A percentile compares a stretch with the other conserved stretches of the same genome.
Conservation (phyloP, 2,113 vertebrate species). For the Emydura subglobosa region DNA sequence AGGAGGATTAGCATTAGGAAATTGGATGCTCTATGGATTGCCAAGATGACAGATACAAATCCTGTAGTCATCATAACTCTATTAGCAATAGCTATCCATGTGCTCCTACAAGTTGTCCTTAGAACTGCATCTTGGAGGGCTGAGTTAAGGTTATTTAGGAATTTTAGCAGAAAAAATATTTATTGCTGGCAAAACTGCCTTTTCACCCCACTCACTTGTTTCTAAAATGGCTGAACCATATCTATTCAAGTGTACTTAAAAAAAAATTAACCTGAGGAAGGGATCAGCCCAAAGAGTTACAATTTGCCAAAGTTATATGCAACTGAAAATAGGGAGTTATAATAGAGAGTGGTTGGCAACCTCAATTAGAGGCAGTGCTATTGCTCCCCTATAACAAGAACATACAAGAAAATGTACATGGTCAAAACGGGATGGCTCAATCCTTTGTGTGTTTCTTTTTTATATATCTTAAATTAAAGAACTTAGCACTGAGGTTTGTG, state of each 20-base stretch:
- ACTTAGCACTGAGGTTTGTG: not conserved
- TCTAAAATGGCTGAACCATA: not conserved
- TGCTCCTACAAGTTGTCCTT: not conserved
- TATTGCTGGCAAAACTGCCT: not conserved
- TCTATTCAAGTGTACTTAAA: not conserved
- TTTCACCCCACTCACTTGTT: not conserved
- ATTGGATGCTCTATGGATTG: not conserved
- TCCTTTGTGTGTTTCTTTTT: not conserved
- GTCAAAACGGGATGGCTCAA: not conserved
- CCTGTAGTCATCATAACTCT: not conserved
- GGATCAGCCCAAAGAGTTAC: not conserved
- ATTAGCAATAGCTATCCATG: not conserved
- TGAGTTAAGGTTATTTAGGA: not conserved
- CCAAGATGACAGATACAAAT: not conserved
- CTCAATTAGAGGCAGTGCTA: not conserved
- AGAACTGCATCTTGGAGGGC: not conserved
- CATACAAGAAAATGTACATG: not conserved
- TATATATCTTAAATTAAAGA: not conserved
- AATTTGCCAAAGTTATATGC: not conserved
- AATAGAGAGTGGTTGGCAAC: not conserved
- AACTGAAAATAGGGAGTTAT: not conserved
- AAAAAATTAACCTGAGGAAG: not conserved
- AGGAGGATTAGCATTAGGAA: not conserved
- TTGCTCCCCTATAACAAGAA: not conserved
- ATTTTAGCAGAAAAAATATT: not conserved